Conservation (phyloP, 2,797 vertebrate species). For the Gallinago solitaria region DNA sequence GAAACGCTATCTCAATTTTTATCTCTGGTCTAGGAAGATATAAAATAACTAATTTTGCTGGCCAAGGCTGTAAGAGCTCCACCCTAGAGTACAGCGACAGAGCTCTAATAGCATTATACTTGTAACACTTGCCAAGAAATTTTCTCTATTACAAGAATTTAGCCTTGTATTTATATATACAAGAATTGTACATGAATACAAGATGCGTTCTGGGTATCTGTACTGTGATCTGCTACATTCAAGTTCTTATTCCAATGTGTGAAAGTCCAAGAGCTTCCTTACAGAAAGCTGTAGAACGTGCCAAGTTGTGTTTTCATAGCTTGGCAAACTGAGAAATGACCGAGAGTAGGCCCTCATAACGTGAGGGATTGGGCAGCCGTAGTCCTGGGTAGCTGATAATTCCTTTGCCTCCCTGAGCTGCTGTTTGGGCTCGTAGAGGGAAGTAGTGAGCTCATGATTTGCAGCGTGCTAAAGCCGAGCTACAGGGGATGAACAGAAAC, state of each 20-base stretch:
- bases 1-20: not conserved
- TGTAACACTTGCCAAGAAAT: not conserved
- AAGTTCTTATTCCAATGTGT: not conserved
- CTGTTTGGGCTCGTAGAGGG: not conserved
- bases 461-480: not conserved
- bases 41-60: not conserved
- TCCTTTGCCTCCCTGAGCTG: not conserved
- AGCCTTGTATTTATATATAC: not conserved
- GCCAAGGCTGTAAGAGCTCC: not conserved
- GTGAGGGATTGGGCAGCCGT: accelerated
- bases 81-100: not conserved
- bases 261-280: not conserved
- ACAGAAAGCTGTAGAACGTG: not conserved
- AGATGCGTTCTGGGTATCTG: not conserved
- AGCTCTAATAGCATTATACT: not conserved
- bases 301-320: not conserved
- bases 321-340: not conserved
- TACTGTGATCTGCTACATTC: not conserved
- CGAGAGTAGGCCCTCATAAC: not conserved
- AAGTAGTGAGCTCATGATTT: not conserved
- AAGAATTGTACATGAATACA: not conserved
- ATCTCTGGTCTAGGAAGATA: not conserved
- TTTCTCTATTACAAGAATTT: not conserved
- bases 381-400: not conserved
- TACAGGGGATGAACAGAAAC: not conserved